Base-by-base conservation (phyloP, 2,113 vertebrate species). In the Propithecus coquereli region DNA sequence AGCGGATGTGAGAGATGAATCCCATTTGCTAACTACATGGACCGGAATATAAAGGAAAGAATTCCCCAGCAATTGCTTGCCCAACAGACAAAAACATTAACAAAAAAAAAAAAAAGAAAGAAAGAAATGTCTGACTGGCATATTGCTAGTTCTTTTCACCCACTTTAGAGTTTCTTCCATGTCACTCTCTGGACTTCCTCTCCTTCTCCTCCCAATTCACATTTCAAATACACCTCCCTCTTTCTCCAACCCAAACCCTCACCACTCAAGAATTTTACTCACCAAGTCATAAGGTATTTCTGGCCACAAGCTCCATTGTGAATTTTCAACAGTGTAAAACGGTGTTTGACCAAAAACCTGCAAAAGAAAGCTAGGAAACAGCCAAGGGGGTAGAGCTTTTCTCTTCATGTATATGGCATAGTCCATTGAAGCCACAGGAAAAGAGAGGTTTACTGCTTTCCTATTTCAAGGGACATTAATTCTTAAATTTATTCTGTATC, bases 331-430 rank as follows among this genome's bases (percentile, higher is more conserved):
- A 90, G 97, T 97, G 50, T 98, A 99, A 97, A 98, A 68, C 37
- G 98, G 99, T 43, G 97, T 98, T 97, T 99, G 99, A 54, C 98
- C 98, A 96, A 99, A 99, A 87, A 99, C 97, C 98, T 99, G 94
- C 8, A 90, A 66, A 92, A 1, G 1, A 90, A 94, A 98, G 11
- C 3, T 50, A 96, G 74, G 37, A 81, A 66, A 96, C 20, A 87
- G 68, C 32, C 76, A 59, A 83, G 34, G 63, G 45, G 40, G 50
- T 37, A 79, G 71, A 65, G 25, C 12, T 70, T 50, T 70, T 50
- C 22, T 90, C 50, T 79, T 86, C 20, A 2, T 16, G 11, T 7
- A 2, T 23, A 17, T 1, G 14, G 27, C 65, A 57, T 0, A 3
- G 34, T n/a, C 54, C 32, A 47, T 18, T 76, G 40, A 7, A 82